phyloP scores from a whole-genome alignment of 2,888 invertebrate genomes.

The Tuta absoluta region DNA sequence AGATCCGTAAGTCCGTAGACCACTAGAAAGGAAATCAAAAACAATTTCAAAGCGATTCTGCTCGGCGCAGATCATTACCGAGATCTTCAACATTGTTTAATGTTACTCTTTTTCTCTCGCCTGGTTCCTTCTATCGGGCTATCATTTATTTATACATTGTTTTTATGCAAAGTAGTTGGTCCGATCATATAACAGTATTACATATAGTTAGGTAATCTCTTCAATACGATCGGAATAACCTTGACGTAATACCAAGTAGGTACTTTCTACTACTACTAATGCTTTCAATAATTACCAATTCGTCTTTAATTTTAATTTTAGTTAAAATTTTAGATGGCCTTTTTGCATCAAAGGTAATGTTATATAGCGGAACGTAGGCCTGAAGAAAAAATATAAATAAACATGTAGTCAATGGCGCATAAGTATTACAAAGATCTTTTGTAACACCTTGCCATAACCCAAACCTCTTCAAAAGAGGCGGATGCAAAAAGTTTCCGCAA shows the following conservation, averaged over 20 bases:
- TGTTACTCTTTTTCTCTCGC: conserved; percentile 43
- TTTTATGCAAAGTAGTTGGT: background rate
- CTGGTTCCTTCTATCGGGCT: background rate
- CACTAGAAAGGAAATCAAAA: conserved; percentile 59
- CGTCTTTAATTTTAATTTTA: too few species aligned
- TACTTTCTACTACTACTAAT: too few species aligned
- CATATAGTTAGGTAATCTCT: too few species aligned
- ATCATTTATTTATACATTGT: background rate
- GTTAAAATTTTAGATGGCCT: too few species aligned
- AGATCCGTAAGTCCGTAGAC: conserved; percentile 43
- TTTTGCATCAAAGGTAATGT: too few species aligned
- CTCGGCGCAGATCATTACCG: conserved; percentile 64
- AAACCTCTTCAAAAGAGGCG: background rate
- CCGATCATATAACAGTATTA: too few species aligned
- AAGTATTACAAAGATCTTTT: background rate
- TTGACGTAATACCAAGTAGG: too few species aligned
- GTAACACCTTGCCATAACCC: background rate
- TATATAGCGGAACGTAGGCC: too few species aligned
- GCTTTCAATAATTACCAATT: too few species aligned
- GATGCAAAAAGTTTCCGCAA: background rate
- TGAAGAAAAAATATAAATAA: too few species aligned
- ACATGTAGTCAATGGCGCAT: background rate
- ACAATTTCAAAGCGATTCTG: conserved; percentile 62
- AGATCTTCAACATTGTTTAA: conserved; percentile 58
- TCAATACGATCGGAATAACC: too few species aligned